Conservation (phyloP, 2,113 vertebrate genomes). For the Psettodes erumei region DNA sequence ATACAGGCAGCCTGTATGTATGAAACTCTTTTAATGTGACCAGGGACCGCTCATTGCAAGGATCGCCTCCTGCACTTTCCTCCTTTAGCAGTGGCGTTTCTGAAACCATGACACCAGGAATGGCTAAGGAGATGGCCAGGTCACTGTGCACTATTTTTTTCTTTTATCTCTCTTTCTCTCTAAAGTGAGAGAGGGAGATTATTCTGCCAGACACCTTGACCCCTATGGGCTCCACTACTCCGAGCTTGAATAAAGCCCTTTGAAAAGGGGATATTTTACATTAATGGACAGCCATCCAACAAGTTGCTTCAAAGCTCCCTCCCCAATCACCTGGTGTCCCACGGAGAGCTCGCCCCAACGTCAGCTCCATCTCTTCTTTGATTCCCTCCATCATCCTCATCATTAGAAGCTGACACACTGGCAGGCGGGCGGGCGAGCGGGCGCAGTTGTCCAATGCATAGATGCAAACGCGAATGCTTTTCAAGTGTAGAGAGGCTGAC, state of each 20-base stretch:
- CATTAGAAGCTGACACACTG: constrained; percentile 81
- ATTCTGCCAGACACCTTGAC: constrained; percentile 75
- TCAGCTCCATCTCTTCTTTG: constrained; percentile 81
- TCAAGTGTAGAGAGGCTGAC: constrained; percentile 80
- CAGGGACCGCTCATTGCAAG: constrained; percentile 15
- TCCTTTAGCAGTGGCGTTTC: constrained; percentile 12
- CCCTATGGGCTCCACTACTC: constrained; percentile 75
- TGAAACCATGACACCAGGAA: constrained; percentile 37
- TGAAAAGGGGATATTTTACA: constrained; percentile 84
- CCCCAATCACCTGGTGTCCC: constrained; percentile 81
- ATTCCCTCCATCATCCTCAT: constrained; percentile 83
- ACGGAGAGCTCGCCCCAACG: constrained; percentile 73
- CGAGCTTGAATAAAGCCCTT: constrained; percentile 82
- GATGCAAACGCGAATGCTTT: constrained; percentile 73
- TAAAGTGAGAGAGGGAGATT: constrained; percentile 70
- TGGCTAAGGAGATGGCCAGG: constrained; percentile 44
- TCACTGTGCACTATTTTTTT: constrained; percentile 41
- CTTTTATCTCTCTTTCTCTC: constrained; percentile 50
- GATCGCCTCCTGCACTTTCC: constrained; percentile 26
- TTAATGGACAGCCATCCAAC: constrained; percentile 85
- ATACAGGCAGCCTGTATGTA: not conserved
- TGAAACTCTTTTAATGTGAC: constrained; percentile 44
- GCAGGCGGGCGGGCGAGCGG: constrained; percentile 63
- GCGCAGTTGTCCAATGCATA: constrained; percentile 66
- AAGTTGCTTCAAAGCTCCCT: constrained; percentile 84